phyloP scores from a whole-genome alignment of 2,797 vertebrate genomes.

The Mormyrops boulengeri region DNA sequence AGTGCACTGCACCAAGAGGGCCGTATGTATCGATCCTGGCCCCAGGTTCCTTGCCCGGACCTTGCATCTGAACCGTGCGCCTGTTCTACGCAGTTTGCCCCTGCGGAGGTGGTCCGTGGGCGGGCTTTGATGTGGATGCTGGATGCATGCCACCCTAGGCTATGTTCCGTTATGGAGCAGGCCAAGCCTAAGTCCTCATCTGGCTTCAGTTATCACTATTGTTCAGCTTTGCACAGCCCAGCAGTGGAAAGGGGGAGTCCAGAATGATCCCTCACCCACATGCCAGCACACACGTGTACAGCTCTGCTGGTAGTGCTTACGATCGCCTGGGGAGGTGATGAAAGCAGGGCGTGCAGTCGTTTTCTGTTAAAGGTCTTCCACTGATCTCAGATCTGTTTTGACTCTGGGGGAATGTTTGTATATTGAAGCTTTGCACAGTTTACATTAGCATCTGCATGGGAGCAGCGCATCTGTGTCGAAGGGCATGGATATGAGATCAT shows the following conservation, averaged over 20 bases:
- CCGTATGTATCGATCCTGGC: not conserved
- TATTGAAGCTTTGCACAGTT: not conserved
- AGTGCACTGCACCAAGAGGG: not conserved
- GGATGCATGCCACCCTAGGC: not conserved
- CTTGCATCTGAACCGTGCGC: not conserved
- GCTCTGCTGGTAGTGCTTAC: not conserved
- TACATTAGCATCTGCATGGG: not conserved
- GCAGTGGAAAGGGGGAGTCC: not conserved
- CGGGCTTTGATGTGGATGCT: slow-evolving; percentile 24
- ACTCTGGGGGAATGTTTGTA: not conserved
- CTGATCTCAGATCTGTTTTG: not conserved
- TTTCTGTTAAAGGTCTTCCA: not conserved
- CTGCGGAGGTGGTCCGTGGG: not conserved
- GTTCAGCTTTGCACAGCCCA: not conserved
- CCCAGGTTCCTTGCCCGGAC: not conserved
- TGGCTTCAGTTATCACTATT: not conserved
- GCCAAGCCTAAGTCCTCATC: not conserved
- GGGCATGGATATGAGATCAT: not conserved
- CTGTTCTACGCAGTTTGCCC: not conserved
- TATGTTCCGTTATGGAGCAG: not conserved
- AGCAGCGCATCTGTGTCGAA: not conserved
- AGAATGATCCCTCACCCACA: not conserved
- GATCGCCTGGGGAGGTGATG: not conserved
- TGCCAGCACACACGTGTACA: not conserved
- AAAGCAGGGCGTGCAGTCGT: not conserved